Evolutionary conservation across 2,113 vertebrate genomes (phyloP).

Genomic region (Cepphus grylle): DNA sequence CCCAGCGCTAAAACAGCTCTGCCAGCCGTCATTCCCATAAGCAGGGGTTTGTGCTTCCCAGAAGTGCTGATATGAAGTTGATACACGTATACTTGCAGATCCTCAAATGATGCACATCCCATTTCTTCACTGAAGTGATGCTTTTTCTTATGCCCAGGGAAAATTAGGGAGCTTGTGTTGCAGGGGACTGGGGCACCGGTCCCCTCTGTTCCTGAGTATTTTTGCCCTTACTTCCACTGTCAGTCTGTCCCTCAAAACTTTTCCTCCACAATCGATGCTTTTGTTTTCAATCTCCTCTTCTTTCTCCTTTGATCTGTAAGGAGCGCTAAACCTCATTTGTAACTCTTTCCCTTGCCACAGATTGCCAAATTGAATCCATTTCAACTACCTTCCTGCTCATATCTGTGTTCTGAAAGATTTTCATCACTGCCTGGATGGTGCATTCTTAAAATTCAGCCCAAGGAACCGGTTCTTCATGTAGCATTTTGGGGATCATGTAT

Average conservation of each 20-base stretch:
- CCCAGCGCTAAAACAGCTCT: background rate
- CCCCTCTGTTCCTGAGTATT: background rate
- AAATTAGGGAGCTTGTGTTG: background rate
- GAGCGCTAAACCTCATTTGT: background rate
- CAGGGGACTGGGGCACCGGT: too few relatives aligned
- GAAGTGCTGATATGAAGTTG: rapidly evolving
- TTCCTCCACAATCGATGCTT: background rate
- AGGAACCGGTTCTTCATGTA: background rate
- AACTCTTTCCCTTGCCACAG: background rate
- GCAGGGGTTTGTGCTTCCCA: background rate
- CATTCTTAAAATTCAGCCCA: constrained; percentile 32
- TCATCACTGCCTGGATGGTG: background rate
- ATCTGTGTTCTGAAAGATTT: constrained; percentile 36
- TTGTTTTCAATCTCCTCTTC: background rate
- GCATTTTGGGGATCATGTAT: constrained; percentile 39
- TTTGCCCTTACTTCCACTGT: background rate
- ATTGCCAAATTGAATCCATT: constrained; percentile 33
- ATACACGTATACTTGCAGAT: rapidly evolving
- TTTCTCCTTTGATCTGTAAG: background rate
- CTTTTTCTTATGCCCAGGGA: background rate
- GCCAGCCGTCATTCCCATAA: background rate
- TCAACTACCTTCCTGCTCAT: constrained; percentile 16
- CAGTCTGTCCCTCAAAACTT: background rate
- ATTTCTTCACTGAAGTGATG: background rate
- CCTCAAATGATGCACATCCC: background rate